A percentile compares a stretch with the other conserved stretches of the same genome.
phyloP scores from a whole-genome alignment of 2,888 invertebrate species.

The Leucoptera coffeella region DNA sequence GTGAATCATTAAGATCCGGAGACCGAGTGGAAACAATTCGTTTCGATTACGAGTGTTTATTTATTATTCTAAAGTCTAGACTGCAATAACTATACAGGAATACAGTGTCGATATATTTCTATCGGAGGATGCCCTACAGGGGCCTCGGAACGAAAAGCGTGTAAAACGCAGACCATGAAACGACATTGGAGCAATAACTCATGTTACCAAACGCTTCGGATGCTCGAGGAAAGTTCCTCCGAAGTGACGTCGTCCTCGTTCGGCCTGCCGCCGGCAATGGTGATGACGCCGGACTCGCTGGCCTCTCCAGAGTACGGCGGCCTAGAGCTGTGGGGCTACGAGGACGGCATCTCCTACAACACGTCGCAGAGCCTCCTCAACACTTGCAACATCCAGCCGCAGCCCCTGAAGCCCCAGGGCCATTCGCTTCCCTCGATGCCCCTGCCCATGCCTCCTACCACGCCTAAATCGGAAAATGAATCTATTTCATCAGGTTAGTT shows the following conservation, averaged over 20 bases:
- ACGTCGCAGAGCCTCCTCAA: slow-evolving; percentile 36
- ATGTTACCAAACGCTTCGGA: slow-evolving; percentile 58
- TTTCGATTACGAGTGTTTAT: too few relatives aligned
- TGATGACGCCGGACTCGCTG: slow-evolving; percentile 71
- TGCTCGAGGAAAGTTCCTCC: slow-evolving; percentile 67
- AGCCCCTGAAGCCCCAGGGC: slow-evolving; percentile 39
- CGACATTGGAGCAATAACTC: slow-evolving; percentile 73
- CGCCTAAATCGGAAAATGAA: slow-evolving; percentile 49
- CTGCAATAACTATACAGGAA: too few relatives aligned
- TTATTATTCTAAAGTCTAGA: too few relatives aligned
- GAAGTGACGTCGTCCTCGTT: slow-evolving; percentile 71
- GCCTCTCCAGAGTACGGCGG: slow-evolving; percentile 73
- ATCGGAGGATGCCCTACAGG: slow-evolving; percentile 43
- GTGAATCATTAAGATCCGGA: too few relatives aligned
- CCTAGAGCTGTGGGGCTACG: slow-evolving; percentile 76
- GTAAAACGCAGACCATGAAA: slow-evolving; percentile 51
- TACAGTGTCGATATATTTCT: too few relatives aligned
- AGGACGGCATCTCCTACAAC: slow-evolving; percentile 43
- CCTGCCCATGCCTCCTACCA: slow-evolving; percentile 41
- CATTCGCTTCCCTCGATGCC: slow-evolving; percentile 50
- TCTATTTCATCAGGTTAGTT: slow-evolving; percentile 48
- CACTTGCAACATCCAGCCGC: slow-evolving; percentile 47
- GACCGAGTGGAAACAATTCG: too few relatives aligned
- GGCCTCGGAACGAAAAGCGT: slow-evolving; percentile 20
- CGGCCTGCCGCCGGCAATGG: slow-evolving; percentile 65